phyloP scores from a whole-genome alignment of 2,797 vertebrate genomes.

The Microctenopoma steveboyesi region DNA sequence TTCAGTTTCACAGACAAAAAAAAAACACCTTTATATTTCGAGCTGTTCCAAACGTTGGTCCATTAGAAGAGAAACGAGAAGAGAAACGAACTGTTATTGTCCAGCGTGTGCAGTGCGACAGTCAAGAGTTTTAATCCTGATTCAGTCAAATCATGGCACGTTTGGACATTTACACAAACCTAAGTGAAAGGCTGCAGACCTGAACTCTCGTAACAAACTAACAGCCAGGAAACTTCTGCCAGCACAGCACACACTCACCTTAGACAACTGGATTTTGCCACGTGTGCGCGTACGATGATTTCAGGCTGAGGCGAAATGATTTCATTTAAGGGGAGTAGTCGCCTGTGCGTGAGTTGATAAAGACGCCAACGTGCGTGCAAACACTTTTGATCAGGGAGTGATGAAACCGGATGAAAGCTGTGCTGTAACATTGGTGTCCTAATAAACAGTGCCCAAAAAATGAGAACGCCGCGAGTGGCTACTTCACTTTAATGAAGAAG shows the following conservation, averaged over 20 bases:
- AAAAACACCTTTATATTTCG: constrained; percentile 23
- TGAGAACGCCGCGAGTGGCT: constrained; percentile 28
- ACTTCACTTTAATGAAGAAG: constrained; percentile 20
- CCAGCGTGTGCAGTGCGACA: not conserved
- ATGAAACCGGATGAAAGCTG: constrained; percentile 60
- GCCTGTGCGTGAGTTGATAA: constrained; percentile 22
- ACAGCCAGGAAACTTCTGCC: too few species aligned
- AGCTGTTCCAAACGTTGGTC: constrained; percentile 31
- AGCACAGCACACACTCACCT: not conserved
- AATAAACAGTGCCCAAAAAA: constrained; percentile 33
- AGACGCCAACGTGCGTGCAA: constrained; percentile 12
- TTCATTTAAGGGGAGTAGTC: not conserved
- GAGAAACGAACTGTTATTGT: constrained; percentile 5
- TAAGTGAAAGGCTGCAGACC: too few species aligned
- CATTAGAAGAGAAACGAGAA: constrained; percentile 10
- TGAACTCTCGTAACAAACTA: too few species aligned
- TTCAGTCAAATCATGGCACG: not conserved
- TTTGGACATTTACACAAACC: not conserved
- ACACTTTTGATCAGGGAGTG: constrained; percentile 42
- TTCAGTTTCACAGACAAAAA: constrained; percentile 37
- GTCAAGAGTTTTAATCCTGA: too few species aligned
- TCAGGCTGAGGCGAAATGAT: not conserved
- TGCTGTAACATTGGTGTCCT: constrained; percentile 32
- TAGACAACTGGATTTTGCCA: not conserved
- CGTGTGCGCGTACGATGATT: not conserved